Evolutionary conservation across 2,888 invertebrate species (phyloP).

Genomic region (Phortica okadai): DNA sequence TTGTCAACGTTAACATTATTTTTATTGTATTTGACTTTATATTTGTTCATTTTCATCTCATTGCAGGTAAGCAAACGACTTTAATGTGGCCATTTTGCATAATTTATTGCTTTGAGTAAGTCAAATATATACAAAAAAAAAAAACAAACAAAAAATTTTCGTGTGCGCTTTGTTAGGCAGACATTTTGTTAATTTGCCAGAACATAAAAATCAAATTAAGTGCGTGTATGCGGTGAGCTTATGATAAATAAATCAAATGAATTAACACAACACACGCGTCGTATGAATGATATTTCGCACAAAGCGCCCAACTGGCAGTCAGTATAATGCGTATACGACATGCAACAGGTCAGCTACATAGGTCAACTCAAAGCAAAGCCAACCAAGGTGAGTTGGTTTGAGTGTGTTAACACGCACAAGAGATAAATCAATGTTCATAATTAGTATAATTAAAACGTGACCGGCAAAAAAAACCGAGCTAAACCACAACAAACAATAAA

Average conservation of each 20-base stretch:
- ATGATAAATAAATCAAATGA: slow-evolving; percentile 63
- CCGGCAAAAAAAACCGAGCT: not conserved
- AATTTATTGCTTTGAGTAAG: slow-evolving; percentile 24
- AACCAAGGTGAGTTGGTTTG: not conserved
- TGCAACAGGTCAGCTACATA: slow-evolving; percentile 61
- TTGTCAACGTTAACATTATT: not conserved
- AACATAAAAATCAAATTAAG: slow-evolving; percentile 58
- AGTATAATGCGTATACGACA: slow-evolving; percentile 38
- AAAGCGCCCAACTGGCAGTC: not conserved
- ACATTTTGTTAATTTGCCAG: slow-evolving; percentile 62
- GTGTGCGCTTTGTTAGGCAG: not conserved
- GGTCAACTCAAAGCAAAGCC: slow-evolving; percentile 45
- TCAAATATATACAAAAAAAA: not conserved
- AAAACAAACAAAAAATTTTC: not conserved
- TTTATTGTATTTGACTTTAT: not conserved
- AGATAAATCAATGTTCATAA: slow-evolving; percentile 42
- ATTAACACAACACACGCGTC: not conserved
- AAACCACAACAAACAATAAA: not conserved
- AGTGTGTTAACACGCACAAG: slow-evolving; percentile 46
- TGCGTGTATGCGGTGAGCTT: slow-evolving; percentile 53
- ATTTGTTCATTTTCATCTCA: not conserved
- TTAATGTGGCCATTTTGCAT: not conserved
- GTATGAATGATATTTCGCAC: slow-evolving; percentile 12
- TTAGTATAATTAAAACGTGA: slow-evolving; percentile 41
- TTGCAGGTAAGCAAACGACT: slow-evolving; percentile 27